Evolutionary conservation across 2,888 invertebrate species (phyloP).

Genomic region (Lasius platythorax): DNA sequence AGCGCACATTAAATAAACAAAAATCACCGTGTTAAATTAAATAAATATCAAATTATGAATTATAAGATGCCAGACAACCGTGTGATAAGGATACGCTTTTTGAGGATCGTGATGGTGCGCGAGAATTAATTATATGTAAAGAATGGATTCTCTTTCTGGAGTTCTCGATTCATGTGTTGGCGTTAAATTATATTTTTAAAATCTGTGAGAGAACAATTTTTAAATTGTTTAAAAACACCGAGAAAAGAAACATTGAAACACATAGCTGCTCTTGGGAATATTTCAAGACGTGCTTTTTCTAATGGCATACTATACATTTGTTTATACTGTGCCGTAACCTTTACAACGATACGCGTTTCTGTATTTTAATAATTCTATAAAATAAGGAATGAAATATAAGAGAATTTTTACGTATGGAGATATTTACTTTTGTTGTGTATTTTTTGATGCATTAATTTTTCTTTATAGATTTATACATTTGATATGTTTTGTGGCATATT

Average conservation of each 20-base stretch:
- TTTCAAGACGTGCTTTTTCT: conserved; percentile 11
- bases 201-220: conserved; percentile 8
- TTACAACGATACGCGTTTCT: not conserved
- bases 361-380: conserved; percentile 6
- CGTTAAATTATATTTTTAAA: conserved; percentile 1
- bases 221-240: not conserved
- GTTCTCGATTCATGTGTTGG: not conserved
- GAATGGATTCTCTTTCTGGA: not conserved
- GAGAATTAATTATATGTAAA: not conserved
- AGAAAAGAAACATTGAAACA: conserved; percentile 13
- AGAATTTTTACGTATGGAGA: conserved; percentile 12
- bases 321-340: conserved; percentile 5
- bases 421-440: conserved; percentile 24
- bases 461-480: conserved; percentile 24
- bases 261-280: not conserved
- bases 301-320: not conserved
- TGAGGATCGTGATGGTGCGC: not conserved
- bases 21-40: conserved; percentile 1
- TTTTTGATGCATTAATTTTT: conserved; percentile 25
- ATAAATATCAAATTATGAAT: conserved; percentile 10
- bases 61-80: conserved; percentile 4
- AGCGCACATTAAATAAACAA: conserved; percentile 16
- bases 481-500: not conserved
- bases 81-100: conserved; percentile 7
- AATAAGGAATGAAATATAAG: conserved; percentile 16